These are phyloP conservation scores for Lycopodina hypogea DNA, from an alignment of 37 sponge, comb jelly and placozoan species.

Conservation along the genomic window DNA sequence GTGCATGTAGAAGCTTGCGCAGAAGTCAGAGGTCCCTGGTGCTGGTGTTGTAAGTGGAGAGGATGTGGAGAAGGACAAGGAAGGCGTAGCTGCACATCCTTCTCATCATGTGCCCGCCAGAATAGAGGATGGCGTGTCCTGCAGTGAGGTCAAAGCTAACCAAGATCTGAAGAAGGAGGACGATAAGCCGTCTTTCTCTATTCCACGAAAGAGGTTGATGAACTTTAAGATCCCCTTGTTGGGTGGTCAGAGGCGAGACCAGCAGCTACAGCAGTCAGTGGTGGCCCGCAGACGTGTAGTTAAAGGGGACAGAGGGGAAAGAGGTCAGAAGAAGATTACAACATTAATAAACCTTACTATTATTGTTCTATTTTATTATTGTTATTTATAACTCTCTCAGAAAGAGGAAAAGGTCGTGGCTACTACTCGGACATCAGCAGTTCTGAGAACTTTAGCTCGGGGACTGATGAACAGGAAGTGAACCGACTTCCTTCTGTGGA, in stretches of 20 bases:
- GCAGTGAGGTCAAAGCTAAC: neutral
- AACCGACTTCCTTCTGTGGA: neutral
- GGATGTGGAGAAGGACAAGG: too few species aligned
- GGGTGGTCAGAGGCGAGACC: constrained; percentile 26
- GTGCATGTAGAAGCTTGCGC: constrained; percentile 2
- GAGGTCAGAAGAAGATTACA: neutral
- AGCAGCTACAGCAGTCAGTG: constrained; percentile 11
- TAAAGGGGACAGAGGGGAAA: constrained; percentile 32
- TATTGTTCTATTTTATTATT: neutral
- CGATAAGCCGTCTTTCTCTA: constrained; percentile 11
- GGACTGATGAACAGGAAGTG: neutral
- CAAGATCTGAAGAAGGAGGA: constrained; percentile 24
- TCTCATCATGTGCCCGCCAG: constrained; percentile 69
- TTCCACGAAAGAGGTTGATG: constrained; percentile 62
- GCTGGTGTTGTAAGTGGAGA: too few species aligned
- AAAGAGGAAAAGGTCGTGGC: neutral
- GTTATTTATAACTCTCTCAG: neutral
- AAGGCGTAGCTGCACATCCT: constrained; percentile 23
- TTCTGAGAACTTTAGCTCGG: constrained; percentile 36
- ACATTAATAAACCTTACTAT: neutral
- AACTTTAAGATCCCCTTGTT: constrained; percentile 79
- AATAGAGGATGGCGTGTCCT: neutral
- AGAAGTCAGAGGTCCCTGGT: constrained; percentile 10
- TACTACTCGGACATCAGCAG: constrained; percentile 40
- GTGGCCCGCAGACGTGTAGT: constrained; percentile 27